A percentile compares a stretch with the other conserved stretches of the same genome.
Evolutionary conservation across 1,140 invertebrate genomes (phyloP).

Genomic region (Caenorhabditis inopinata): DNA sequence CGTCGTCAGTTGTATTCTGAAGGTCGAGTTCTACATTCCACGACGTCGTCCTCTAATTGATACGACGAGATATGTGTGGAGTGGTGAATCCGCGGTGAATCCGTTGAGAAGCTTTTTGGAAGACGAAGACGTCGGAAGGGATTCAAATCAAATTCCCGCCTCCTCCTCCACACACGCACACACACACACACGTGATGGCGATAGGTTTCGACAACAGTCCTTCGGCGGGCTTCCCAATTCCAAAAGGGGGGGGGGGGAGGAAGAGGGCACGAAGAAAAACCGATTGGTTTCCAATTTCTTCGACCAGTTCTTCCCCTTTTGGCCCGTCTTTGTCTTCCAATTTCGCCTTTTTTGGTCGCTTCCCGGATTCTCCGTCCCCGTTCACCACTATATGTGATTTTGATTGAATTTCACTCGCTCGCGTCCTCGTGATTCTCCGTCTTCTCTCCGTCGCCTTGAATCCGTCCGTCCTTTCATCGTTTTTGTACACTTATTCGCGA

Average conservation of each 20-base stretch:
- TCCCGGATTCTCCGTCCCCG: not conserved
- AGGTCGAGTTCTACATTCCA: slow-evolving; percentile 1
- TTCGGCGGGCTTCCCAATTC: no score
- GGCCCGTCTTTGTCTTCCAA: not conserved
- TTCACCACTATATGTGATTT: not conserved
- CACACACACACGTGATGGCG: not conserved
- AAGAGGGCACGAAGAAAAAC: not conserved
- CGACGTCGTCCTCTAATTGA: not conserved
- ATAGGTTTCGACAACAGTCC: slow-evolving; percentile 15
- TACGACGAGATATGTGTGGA: no score
- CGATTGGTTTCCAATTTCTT: not conserved
- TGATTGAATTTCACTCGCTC: not conserved
- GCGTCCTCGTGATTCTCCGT: no score
- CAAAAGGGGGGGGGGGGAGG: not conserved
- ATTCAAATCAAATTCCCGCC: slow-evolving; percentile 3
- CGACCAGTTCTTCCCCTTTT: not conserved
- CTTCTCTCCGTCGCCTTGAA: not conserved
- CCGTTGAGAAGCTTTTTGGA: not conserved
- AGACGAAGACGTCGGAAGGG: not conserved
- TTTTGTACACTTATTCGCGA: no score
- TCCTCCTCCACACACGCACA: not conserved
- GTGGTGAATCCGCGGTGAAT: no score
- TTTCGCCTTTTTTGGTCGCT: not conserved
- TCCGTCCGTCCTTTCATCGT: no score
- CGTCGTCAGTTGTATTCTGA: not conserved